These are phyloP conservation scores for Diaprepes abbreviatus DNA, from an alignment of 2,888 invertebrate genomes.

Conservation along the genomic window DNA sequence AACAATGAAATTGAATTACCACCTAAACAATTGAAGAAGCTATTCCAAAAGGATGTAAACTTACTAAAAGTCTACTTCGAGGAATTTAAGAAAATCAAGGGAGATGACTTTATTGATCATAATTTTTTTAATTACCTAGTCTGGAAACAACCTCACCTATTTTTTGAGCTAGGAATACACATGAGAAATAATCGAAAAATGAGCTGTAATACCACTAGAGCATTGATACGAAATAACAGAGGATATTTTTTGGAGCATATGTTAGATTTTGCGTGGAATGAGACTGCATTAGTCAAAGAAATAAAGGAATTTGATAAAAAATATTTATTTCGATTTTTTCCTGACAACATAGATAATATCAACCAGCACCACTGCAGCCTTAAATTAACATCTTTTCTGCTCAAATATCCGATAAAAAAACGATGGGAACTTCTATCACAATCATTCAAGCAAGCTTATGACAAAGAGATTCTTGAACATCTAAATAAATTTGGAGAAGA, in stretches of 20 bases:
- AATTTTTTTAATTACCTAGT: conserved; percentile 47
- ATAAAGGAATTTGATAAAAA: conserved; percentile 40
- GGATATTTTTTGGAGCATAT: conserved; percentile 43
- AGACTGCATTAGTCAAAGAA: conserved; percentile 41
- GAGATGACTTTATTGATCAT: conserved; percentile 32
- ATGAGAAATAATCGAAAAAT: conserved; percentile 16
- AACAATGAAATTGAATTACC: conserved; percentile 48
- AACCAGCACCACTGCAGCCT: not conserved
- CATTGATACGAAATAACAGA: conserved; percentile 37
- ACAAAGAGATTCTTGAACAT: conserved; percentile 28
- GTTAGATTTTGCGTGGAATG: conserved; percentile 23
- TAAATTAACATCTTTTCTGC: conserved; percentile 18
- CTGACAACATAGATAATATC: conserved; percentile 32
- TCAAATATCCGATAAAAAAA: conserved; percentile 47
- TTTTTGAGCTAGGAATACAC: conserved; percentile 42
- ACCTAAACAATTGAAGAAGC: conserved; percentile 50
- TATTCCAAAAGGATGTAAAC: conserved; percentile 45
- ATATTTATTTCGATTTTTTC: conserved; percentile 45
- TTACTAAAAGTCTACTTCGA: conserved; percentile 50
- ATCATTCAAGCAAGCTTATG: conserved; percentile 39
- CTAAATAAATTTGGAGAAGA: conserved; percentile 27
- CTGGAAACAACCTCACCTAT: conserved; percentile 45
- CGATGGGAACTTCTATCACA: conserved; percentile 49
- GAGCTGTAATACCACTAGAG: conserved; percentile 49
- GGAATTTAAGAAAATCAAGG: conserved; percentile 31